phyloP scores from a whole-genome alignment of 2,113 vertebrate genomes.

The Cryptotis parvus region DNA sequence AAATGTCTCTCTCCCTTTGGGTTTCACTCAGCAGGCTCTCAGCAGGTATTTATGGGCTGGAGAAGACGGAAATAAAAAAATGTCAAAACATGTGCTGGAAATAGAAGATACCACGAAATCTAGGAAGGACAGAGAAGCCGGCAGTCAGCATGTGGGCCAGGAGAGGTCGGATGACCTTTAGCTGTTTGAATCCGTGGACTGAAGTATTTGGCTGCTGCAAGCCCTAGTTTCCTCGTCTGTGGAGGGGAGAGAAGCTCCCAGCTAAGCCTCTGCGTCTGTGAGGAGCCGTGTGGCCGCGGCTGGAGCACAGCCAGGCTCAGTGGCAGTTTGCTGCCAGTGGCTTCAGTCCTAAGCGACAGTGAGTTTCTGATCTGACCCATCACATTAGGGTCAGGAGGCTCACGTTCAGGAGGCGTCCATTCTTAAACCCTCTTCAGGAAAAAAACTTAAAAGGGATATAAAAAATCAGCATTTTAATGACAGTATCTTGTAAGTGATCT shows the following conservation, averaged over 20 bases:
- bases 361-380: not conserved
- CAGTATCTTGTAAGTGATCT: conserved; percentile 28
- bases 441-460: not conserved
- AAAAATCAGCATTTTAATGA: conserved; percentile 33
- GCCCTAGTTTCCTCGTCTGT: conserved; percentile 10
- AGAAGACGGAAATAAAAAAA: not conserved
- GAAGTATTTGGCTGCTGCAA: not conserved
- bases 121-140: not conserved
- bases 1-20: not conserved
- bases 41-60: not conserved
- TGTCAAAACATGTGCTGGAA: not conserved
- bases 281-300: too few relatives aligned
- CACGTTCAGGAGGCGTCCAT: not conserved
- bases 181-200: not conserved
- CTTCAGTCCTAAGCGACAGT: not conserved
- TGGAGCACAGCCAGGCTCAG: not conserved
- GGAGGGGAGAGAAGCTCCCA: not conserved
- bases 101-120: not conserved
- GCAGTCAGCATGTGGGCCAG: not conserved
- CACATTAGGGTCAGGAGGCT: not conserved
- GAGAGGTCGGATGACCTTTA: not conserved
- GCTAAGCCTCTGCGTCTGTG: not conserved
- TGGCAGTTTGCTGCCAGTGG: not conserved
- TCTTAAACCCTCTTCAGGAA: not conserved
- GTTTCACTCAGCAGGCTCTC: conserved; percentile 18